Base-by-base conservation (phyloP, 2,888 invertebrate species). In the Psylliodes chrysocephalus region DNA sequence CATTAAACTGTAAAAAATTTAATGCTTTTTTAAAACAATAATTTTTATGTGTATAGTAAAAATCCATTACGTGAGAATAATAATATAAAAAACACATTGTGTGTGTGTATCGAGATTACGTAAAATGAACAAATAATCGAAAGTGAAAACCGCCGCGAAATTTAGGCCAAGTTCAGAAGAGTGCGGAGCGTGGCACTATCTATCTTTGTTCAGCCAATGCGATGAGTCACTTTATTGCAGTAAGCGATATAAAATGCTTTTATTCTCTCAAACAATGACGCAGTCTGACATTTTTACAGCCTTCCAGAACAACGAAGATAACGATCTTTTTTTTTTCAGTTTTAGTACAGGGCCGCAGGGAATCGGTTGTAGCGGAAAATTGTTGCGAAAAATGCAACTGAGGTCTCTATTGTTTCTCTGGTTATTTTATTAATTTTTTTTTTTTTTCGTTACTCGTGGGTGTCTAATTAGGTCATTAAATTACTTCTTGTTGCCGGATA, bases 151-250 rank as follows among this genome's bases (percentile, higher is more conserved):
- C 71, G 67, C 70, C 73, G 67, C 72, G 72, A 71, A 74, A 76
- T 78, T 76, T 73, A 74, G 80, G 80, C 78, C 80, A 80, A 80
- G 80, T 79, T 83, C 82, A 79, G 35, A 59, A 15, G 25, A 59
- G 73, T 75, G 73, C 74, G 76, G 68, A 60, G 54, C 70, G 60
- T 57, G 54, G n/a, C 61, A 51, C 56, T 42, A 67, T 64, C 61
- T 63, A 53, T 63, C 64, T 66, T 69, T 69, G 69, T 68, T 64
- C 35, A 60, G 53, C 60, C 54, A 46, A 63, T 47, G 54, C 59
- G 66, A 68, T 70, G 68, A 70, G 40, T 70, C 70, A 70, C 46
- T 60, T 62, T 61, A 60, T 64, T 53, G 53, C 62, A 64, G 47
- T 62, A 64, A 17, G 18, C 38, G 17, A 17, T n/a, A 49, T 59